Base-by-base conservation (phyloP, 2,113 vertebrate genomes). In the Butorides virescens region DNA sequence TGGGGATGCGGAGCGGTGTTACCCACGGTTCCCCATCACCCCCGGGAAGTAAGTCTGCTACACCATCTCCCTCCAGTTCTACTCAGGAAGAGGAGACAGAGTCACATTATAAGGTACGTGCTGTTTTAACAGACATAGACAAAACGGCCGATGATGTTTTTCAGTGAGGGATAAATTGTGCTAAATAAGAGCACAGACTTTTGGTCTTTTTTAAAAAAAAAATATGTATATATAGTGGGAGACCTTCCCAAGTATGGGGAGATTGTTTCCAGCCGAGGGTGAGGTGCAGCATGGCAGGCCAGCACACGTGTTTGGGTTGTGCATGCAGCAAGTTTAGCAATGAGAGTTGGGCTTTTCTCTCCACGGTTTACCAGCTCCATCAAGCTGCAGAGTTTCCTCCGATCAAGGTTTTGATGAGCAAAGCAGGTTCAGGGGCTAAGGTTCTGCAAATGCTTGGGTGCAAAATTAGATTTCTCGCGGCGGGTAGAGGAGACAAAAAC, bases 41-140 rank as follows among this genome's bases (percentile, higher is more conserved):
- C 93, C 99, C 99, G 0, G 99, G 99, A 94, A 99, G 99, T 98
- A 99, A 99, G 96, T 99, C 99, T 46, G 99, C 99, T 49, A 99
- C 99, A 30, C 99, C 99, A 63, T 99, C 99, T 90, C 99, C 99
- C 97, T 99, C 99, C 92, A 99, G 99, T 86, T 99, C 99, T 88
- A 99, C 99, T 92, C 99, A 99, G 98, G 99, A 99, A 98, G 99
- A 99, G 98, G 99, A 99, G 96, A 98, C 98, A 11, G 99, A 99
- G 97, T 98, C 98, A 59, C 99, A 99, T 96, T 98, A 97, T 56
- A 99, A 99, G 99, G 99, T 99, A 99, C 11, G 97, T 53, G 74
- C 42, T n/a, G n/a, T 39, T 39, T 39, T 46, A 52, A 74, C 74
- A 47, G 87, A 39, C 49, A 59, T 46, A 4, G 3, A 72, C 56